phyloP scores from a whole-genome alignment of 1,140 invertebrate species.

The Augochlora pura region DNA sequence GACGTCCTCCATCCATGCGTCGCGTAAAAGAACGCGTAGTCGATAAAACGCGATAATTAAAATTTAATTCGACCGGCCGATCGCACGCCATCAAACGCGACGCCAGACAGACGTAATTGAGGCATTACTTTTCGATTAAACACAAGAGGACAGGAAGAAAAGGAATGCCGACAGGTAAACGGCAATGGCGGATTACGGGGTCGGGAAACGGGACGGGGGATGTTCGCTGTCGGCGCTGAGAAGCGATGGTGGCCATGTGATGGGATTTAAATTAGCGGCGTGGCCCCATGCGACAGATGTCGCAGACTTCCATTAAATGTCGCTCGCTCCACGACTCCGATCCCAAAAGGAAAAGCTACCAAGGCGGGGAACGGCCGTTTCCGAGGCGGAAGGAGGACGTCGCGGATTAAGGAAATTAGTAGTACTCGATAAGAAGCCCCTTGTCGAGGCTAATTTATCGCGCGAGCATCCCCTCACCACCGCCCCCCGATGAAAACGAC shows the following conservation, averaged over 20 bases:
- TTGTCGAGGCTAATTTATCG: conserved; percentile 26
- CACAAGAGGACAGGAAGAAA: conserved; percentile 56
- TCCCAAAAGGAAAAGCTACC: conserved; percentile 11
- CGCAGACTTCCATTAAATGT: conserved; percentile 76
- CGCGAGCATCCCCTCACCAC: not conserved
- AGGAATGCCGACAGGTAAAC: conserved; percentile 48
- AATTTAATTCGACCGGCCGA: conserved; percentile 62
- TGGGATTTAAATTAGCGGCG: conserved; percentile 76
- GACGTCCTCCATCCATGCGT: not conserved
- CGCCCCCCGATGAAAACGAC: conserved; percentile 36
- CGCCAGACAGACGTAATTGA: conserved; percentile 63
- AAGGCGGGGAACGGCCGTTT: not conserved
- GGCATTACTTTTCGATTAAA: conserved; percentile 76
- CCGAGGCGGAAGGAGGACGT: not conserved
- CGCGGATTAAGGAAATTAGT: conserved; percentile 42
- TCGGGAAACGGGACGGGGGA: not conserved
- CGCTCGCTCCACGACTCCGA: conserved; percentile 56
- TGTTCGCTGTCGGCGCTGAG: conserved; percentile 23
- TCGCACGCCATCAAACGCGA: conserved; percentile 41
- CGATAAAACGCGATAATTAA: conserved; percentile 69
- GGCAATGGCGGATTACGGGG: not conserved
- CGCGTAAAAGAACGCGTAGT: conserved; percentile 18
- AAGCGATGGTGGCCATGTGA: conserved; percentile 62
- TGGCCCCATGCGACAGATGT: conserved; percentile 69
- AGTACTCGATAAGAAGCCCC: conserved; percentile 46